Conservation (phyloP, 1,140 invertebrate species). For the Zaprionus ornatus region DNA sequence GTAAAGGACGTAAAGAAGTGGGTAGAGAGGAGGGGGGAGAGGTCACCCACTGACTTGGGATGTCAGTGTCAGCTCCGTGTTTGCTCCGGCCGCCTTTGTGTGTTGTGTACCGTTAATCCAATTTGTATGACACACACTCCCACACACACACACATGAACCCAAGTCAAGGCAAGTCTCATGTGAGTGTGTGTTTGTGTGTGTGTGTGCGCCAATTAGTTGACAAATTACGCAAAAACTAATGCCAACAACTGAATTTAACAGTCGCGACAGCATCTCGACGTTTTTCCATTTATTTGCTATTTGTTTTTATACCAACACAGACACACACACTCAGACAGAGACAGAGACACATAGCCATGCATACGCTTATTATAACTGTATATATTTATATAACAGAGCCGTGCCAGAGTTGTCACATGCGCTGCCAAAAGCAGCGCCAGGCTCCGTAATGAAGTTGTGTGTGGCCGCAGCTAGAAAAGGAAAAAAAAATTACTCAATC, state of each 20-base stretch:
- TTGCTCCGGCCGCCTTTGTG: conserved; percentile 29
- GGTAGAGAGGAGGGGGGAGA: not conserved
- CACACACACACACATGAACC: conserved; percentile 20
- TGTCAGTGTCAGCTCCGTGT: conserved; percentile 20
- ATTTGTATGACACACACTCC: conserved; percentile 56
- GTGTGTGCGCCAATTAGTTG: conserved; percentile 71
- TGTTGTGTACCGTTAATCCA: conserved; percentile 62
- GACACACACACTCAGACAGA: not conserved
- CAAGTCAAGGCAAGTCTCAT: conserved; percentile 36
- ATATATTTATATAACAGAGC: conserved; percentile 72
- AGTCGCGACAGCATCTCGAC: conserved; percentile 6
- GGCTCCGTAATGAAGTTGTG: conserved; percentile 72
- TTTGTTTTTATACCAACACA: conserved; percentile 15
- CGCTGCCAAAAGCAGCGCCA: conserved; percentile 12
- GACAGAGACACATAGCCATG: not conserved
- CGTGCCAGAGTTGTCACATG: conserved; percentile 41
- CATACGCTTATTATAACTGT: conserved; percentile 1
- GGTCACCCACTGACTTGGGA: not conserved
- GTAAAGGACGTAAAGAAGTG: not conserved
- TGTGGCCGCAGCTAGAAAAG: conserved; percentile 40
- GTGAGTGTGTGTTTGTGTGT: conserved; percentile 30
- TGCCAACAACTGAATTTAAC: conserved; percentile 45
- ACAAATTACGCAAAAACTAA: conserved; percentile 79
- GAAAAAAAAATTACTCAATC: conserved; percentile 71
- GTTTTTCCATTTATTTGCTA: conserved; percentile 8